Percentiles rank a stretch among this genome's conserved stretches.
Evolutionary conservation across 2,113 vertebrate species (phyloP).

Genomic region (Dissostichus mawsoni): DNA sequence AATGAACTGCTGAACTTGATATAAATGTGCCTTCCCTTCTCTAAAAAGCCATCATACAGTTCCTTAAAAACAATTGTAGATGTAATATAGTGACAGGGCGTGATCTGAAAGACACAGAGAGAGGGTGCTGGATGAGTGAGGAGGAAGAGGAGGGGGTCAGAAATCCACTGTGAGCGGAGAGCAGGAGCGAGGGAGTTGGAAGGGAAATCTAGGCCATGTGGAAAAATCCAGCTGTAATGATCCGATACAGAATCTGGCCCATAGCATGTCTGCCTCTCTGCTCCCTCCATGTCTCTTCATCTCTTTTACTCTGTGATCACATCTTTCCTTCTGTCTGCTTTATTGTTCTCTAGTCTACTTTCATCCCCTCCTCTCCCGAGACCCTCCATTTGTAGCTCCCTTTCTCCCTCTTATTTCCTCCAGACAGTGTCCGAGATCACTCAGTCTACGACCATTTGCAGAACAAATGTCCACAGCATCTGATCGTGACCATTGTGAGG

Average conservation of each 20-base stretch:
- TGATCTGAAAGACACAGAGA: conserved; percentile 5
- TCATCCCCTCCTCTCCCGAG: not conserved
- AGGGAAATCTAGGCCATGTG: conserved; percentile 74
- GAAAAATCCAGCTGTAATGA: conserved; percentile 75
- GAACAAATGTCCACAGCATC: not conserved
- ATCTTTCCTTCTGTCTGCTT: not conserved
- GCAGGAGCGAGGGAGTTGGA: conserved; percentile 46
- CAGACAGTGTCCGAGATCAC: not conserved
- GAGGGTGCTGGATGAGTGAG: conserved; percentile 1
- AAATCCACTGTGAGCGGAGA: conserved; percentile 47
- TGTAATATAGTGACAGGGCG: not conserved
- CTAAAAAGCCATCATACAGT: not conserved
- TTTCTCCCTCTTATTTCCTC: conserved; percentile 8
- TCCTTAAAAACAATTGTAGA: not conserved
- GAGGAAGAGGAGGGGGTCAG: conserved; percentile 14
- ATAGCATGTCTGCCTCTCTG: conserved; percentile 8
- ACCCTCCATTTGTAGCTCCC: conserved; percentile 9
- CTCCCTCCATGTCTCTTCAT: not conserved
- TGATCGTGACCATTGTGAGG: not conserved
- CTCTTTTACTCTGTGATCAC: not conserved
- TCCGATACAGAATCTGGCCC: conserved; percentile 21
- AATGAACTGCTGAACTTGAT: too few relatives aligned
- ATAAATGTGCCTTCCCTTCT: too few relatives aligned
- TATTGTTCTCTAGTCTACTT: not conserved
- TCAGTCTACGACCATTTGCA: not conserved